Evolutionary conservation across 2,113 vertebrate genomes (phyloP).

Genomic region (Varanus salvator): DNA sequence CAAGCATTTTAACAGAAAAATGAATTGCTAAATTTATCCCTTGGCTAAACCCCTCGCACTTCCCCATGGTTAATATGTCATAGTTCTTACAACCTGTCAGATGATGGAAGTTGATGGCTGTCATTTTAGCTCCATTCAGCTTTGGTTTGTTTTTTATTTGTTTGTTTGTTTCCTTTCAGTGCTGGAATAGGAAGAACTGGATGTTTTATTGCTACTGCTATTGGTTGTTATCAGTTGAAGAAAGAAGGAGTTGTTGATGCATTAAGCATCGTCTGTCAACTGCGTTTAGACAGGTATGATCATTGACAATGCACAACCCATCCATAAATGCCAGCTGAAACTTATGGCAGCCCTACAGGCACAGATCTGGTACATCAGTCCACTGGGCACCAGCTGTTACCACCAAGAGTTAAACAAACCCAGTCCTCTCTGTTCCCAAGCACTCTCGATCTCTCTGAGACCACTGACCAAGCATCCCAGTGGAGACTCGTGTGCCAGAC

Average conservation of each 20-base stretch:
- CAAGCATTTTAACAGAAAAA: background rate
- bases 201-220: constrained; percentile 94
- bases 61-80: background rate
- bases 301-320: background rate
- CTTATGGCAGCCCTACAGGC: no score
- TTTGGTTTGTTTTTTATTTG: background rate
- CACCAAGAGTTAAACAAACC: no score
- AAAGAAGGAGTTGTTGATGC: constrained; percentile 89
- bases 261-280: constrained; percentile 90
- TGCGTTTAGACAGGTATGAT: constrained; percentile 90
- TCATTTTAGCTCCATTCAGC: background rate
- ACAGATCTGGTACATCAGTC: no score
- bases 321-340: background rate
- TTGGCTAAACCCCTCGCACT: background rate
- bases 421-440: no score
- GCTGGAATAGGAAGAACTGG: constrained; percentile 97
- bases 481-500: no score
- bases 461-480: no score
- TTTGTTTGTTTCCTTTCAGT: constrained; percentile 73
- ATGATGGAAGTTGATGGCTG: background rate
- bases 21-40: constrained; percentile 21
- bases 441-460: no score
- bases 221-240: constrained; percentile 92
- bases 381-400: no score
- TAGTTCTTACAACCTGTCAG: background rate